phyloP scores from a whole-genome alignment of 2,797 vertebrate genomes.

The Rhabdomys pumilio region DNA sequence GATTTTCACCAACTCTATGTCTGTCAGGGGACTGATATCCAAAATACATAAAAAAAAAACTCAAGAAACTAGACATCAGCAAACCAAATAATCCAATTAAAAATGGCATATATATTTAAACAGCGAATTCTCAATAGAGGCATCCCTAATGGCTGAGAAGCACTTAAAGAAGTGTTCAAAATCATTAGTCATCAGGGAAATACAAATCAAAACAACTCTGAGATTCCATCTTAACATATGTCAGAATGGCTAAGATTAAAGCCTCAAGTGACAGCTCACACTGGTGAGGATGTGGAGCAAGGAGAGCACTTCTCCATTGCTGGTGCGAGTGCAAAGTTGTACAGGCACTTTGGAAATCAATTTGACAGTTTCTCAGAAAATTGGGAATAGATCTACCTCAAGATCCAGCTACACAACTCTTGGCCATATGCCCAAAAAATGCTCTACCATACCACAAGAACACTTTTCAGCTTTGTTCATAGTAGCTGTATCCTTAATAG shows the following conservation, averaged over 20 bases:
- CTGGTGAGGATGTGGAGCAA: neutral
- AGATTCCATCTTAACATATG: neutral
- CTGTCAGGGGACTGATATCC: neutral
- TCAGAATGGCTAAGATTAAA: neutral
- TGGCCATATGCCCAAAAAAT: neutral
- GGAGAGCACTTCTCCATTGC: neutral
- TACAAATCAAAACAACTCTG: neutral
- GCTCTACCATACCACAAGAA: neutral
- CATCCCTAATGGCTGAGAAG: neutral
- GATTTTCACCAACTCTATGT: neutral
- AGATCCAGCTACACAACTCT: neutral
- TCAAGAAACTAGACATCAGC: neutral
- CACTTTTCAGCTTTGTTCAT: neutral
- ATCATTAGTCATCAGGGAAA: neutral
- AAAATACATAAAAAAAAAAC: neutral
- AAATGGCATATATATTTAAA: neutral
- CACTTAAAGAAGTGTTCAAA: neutral
- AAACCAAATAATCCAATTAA: neutral
- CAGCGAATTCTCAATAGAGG: neutral
- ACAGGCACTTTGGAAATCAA: neutral
- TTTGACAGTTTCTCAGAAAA: neutral
- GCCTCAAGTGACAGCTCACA: neutral
- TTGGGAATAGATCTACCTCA: neutral
- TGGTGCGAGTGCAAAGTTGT: neutral
- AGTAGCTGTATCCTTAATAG: neutral